phyloP scores from a whole-genome alignment of 2,888 invertebrate genomes.

The Geophilus truncorum region DNA sequence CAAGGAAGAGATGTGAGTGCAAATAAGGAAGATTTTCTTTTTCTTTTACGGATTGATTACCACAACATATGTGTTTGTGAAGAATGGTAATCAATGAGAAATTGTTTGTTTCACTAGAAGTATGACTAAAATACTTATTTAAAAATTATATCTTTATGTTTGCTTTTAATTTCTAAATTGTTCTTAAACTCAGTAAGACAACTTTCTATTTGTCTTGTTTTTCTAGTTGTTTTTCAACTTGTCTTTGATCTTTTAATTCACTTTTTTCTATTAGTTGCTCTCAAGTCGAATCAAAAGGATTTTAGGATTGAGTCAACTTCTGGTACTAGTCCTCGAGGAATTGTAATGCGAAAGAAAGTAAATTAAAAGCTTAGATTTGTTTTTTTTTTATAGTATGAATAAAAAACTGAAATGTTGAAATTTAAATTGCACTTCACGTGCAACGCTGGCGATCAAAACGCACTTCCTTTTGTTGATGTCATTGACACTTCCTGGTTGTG shows the following conservation, averaged over 20 bases:
- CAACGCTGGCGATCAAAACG: neutral
- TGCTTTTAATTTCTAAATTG: no score
- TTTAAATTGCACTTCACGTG: no score
- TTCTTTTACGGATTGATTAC: neutral
- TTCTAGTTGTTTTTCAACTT: neutral
- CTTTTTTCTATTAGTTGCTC: neutral
- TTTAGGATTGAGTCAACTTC: neutral
- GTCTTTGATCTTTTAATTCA: neutral
- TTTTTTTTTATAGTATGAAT: neutral
- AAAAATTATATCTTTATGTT: no score
- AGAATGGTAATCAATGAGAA: neutral
- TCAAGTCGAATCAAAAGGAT: neutral
- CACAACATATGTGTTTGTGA: no score
- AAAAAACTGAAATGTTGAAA: no score
- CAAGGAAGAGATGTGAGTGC: neutral
- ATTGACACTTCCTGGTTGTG: slow-evolving; percentile 15
- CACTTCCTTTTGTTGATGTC: neutral
- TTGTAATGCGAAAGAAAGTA: neutral
- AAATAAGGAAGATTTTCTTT: neutral
- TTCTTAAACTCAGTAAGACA: neutral
- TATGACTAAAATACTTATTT: no score
- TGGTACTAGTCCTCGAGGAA: neutral
- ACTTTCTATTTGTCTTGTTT: neutral
- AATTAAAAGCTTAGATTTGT: neutral
- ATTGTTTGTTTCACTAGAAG: neutral